phyloP scores from a whole-genome alignment of 2,797 vertebrate species.

The Lutjanus campechanus region DNA sequence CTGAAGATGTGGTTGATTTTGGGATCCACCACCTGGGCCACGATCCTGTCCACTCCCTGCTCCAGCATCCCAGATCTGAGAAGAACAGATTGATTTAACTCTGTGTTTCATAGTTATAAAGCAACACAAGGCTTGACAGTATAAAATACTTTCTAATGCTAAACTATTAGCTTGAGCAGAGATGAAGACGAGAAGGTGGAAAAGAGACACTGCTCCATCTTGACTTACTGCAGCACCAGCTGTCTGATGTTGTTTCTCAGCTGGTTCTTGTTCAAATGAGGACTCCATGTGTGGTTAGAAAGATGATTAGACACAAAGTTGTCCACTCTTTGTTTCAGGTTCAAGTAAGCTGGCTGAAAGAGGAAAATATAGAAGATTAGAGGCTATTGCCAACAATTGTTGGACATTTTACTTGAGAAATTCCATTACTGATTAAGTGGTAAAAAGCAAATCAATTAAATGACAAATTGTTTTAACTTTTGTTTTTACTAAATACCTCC shows the following conservation, averaged over 20 bases:
- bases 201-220: background rate
- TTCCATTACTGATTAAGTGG: background rate
- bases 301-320: slow-evolving; percentile 99
- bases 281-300: slow-evolving; percentile 98
- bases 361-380: background rate
- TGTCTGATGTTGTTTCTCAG: slow-evolving; percentile 98
- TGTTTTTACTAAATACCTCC: background rate
- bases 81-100: background rate
- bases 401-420: background rate
- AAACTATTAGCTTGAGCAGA: background rate
- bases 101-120: background rate
- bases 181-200: background rate
- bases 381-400: background rate
- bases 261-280: slow-evolving; percentile 99
- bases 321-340: slow-evolving; percentile 96
- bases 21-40: slow-evolving; percentile 98
- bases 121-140: background rate
- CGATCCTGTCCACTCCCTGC: slow-evolving; percentile 98
- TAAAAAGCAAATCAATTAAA: background rate
- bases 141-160: background rate
- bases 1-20: slow-evolving; percentile 98
- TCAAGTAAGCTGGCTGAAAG: slow-evolving; percentile 95
- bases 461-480: background rate
- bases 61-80: slow-evolving; percentile 98
- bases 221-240: slow-evolving; percentile 96